These are phyloP conservation scores for Aleiodes alternator DNA, from an alignment of 2,888 invertebrate species.

Conservation along the genomic window DNA sequence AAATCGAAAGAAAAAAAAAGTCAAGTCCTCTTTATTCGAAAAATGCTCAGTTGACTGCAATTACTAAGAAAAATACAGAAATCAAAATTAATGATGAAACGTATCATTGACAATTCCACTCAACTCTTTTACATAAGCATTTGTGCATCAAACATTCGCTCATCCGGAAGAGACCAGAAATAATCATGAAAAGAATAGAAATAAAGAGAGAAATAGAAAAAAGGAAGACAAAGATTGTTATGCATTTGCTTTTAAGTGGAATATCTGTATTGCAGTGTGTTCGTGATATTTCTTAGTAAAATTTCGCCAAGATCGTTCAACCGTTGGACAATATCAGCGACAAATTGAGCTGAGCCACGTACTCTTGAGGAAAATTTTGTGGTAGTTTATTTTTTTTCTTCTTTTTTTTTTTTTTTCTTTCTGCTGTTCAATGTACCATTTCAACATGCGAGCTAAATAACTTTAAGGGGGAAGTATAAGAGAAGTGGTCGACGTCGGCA, in stretches of 20 bases:
- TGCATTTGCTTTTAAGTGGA: background rate
- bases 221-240: background rate
- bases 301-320: conserved; percentile 10
- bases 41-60: too few species aligned
- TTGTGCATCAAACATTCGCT: conserved; percentile 6
- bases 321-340: conserved; percentile 11
- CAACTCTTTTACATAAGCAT: background rate
- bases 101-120: background rate
- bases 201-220: too few species aligned
- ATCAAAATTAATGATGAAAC: background rate
- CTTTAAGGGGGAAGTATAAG: conserved; percentile 11
- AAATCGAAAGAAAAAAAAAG: too few species aligned
- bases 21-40: too few species aligned
- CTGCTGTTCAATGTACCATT: background rate
- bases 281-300: conserved; percentile 2
- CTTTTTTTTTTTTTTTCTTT: too few species aligned
- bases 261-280: conserved; percentile 3
- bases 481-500: conserved; percentile 27
- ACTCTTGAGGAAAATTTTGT: background rate
- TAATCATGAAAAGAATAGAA: background rate
- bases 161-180: conserved; percentile 8
- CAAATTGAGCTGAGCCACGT: conserved; percentile 16
- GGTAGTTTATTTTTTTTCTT: background rate
- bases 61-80: background rate
- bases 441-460: background rate